Evolutionary conservation across 1,140 invertebrate genomes (phyloP), one percentile per base, ranked within the genome.

Genomic region (Sitobion miscanthi): DNA sequence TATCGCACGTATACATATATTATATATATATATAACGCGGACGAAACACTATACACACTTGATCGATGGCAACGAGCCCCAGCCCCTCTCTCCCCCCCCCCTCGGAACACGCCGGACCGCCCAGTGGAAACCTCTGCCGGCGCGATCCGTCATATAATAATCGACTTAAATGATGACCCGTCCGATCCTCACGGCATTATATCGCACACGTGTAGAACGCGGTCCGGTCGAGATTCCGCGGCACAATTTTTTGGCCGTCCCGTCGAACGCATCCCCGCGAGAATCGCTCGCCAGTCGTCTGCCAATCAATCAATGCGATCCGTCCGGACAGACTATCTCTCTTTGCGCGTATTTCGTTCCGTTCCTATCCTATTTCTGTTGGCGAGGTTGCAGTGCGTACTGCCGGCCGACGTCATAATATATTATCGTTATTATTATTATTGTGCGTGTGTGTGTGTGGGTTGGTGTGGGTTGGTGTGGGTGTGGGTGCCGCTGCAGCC

Each of bases 111-210:
- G 0, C 35, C 35, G 35, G 35, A 35, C 35, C 35, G 35, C 35
- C 35, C 35, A 35, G 35, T 35, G 35, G 35, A 35, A 35, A 1
- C 57, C 1, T 8, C 30, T n/a, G 11, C 45, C 14, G 47, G 8
- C n/a, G n/a, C 47, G 7, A 88, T 88, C 87, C 87, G 87, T 88
- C 87, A 54, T 88, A 88, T 88, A 88, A 54, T 54, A 88, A 88
- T 35, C 47, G 87, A 88, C 87, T 88, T 88, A 54, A 52, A 88
- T 35, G 87, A 88, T n/a, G 87, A 52, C 49, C 87, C 87, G 47
- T 88, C 87, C 47, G 49, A 88, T 88, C 54, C 87, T 88, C 35
- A 49, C 20, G 25, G 7, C 14, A 7, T 87, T 87, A 85, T 45
- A 83, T 52, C 14, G 20, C 3, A 21, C 52, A 21, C 20, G 21